phyloP scores from a whole-genome alignment of 2,797 vertebrate species.

The Pangasius mekongensis region DNA sequence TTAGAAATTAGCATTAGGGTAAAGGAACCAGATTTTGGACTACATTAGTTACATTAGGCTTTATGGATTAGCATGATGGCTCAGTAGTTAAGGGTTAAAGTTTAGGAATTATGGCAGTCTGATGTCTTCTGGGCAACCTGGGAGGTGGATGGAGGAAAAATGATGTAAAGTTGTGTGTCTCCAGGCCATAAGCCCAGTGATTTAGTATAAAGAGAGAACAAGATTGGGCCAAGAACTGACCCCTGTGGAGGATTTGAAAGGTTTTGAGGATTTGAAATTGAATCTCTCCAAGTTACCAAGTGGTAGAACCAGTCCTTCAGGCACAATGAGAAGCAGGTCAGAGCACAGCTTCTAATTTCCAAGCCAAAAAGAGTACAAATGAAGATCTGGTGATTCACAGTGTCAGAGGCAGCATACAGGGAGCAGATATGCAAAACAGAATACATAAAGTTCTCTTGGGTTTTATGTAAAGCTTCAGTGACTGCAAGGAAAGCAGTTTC shows the following conservation, averaged over 20 bases:
- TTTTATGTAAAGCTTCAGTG: background rate
- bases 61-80: background rate
- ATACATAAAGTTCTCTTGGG: background rate
- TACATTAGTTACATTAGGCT: no score
- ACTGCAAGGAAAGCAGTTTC: background rate
- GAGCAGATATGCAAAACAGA: background rate
- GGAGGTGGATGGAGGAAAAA: background rate
- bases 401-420: background rate
- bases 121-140: background rate
- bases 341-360: background rate
- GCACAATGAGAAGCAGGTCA: background rate
- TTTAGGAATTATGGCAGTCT: background rate
- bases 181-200: background rate
- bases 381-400: background rate
- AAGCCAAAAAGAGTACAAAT: background rate
- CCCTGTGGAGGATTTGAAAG: background rate
- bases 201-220: background rate
- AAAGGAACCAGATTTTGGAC: background rate
- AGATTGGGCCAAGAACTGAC: background rate
- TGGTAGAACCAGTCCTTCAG: background rate
- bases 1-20: background rate
- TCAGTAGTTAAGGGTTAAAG: background rate
- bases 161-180: background rate
- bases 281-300: background rate
- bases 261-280: background rate